Conservation (phyloP, 2,113 vertebrate species). For the Acanthisitta chloris region DNA sequence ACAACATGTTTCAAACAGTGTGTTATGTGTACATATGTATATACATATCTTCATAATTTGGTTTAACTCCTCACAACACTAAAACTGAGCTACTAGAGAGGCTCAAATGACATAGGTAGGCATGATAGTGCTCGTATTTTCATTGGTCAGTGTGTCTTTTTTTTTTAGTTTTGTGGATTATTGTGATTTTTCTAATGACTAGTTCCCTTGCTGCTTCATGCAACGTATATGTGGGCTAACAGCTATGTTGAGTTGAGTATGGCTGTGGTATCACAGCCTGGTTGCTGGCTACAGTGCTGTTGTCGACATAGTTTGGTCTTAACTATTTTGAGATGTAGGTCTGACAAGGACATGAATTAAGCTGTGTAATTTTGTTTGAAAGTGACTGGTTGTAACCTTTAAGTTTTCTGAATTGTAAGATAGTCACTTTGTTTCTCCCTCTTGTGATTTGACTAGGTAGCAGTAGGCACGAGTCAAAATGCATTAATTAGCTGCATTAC, state of each 20-base stretch:
- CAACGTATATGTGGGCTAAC: background rate
- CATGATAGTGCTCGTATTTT: background rate
- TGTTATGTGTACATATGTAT: background rate
- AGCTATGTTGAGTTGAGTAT: background rate
- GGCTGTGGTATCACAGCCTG: background rate
- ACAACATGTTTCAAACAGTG: background rate
- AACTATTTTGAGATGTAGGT: background rate
- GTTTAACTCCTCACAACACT: background rate
- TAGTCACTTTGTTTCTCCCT: background rate
- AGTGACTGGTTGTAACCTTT: background rate
- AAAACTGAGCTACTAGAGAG: background rate
- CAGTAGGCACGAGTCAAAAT: background rate
- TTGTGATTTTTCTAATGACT: background rate
- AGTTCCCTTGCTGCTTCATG: background rate
- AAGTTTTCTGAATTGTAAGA: background rate
- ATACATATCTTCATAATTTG: background rate
- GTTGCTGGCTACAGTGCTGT: background rate
- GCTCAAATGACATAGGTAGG: background rate
- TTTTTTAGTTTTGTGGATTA: background rate
- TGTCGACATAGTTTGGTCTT: background rate
- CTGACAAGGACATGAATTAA: background rate
- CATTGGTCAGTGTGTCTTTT: background rate
- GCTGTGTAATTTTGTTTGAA: background rate
- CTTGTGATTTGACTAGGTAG: background rate
- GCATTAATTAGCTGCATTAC: background rate